Base-by-base conservation (phyloP, 2,113 vertebrate species). In the Brevimyrus niger region DNA sequence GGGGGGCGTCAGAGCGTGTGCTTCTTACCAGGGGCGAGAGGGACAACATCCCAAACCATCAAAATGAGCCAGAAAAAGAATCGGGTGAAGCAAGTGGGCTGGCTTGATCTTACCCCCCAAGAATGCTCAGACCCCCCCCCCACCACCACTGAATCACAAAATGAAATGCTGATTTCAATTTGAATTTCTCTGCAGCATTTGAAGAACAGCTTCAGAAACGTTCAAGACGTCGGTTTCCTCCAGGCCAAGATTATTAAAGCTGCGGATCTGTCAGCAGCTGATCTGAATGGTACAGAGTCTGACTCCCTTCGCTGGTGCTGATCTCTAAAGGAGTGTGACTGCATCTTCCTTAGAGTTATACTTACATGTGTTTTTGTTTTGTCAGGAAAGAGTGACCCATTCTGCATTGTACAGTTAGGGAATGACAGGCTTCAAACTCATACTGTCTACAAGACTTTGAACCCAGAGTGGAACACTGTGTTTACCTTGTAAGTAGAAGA, bases 361-460 rank as follows among this genome's bases (percentile, higher is more conserved):
- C 35, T 89, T 35, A 50, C 35, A 4, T 38, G 23, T 88, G 38
- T 90, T 88, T 47, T 89, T 93, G 38, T 93, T 90, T 92, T 46
- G 76, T 2, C 92, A 99, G 98, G 98, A 7, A 99, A 99, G 95
- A 99, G 98, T 0, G 98, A 99, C 92, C 98, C 98, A 19, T 99
- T 99, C 94, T 99, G 98, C 91, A 95, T 99, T 48, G 31, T 99
- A 94, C 97, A 98, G 88, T 91, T 99, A 91, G 98, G 97, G 35
- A 99, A 98, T 0, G 97, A 98, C 95, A 92, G 97, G 23, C 96
- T 99, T 83, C 98, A 97, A 94, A 98, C 97, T 0, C 97, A 98
- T 85, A 99, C 97, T 0, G 89, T 99, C 91, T 99, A 99, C 92
- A 99, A 99, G 95, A 99, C 93, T 91, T 98, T 99, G 90, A 91